Evolutionary conservation across 2,113 vertebrate genomes (phyloP).

Genomic region (Nymphicus hollandicus): DNA sequence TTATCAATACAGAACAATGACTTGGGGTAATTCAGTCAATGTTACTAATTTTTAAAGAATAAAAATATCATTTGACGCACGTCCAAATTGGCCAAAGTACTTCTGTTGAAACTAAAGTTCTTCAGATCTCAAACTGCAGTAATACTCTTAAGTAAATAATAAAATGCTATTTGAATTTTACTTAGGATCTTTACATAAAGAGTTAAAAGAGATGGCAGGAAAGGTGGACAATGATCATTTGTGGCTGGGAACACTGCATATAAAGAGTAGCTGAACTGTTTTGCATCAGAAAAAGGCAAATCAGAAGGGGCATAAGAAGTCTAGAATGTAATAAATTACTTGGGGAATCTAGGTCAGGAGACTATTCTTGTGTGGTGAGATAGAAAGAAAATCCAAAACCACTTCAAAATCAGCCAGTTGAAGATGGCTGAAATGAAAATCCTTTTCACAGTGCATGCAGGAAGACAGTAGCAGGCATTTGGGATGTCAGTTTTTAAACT

Average conservation of each 20-base stretch:
- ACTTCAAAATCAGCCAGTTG: neutral
- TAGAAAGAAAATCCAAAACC: neutral
- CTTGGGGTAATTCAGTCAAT: neutral
- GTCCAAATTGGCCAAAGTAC: neutral
- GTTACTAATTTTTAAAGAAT: neutral
- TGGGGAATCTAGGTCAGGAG: neutral
- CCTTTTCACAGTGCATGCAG: neutral
- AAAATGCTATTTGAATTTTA: neutral
- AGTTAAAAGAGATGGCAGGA: neutral
- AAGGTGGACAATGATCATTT: neutral
- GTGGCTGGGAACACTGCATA: neutral
- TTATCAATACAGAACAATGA: neutral
- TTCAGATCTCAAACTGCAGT: neutral
- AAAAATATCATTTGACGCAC: neutral
- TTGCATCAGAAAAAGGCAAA: neutral
- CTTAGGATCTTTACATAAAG: neutral
- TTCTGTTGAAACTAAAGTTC: neutral
- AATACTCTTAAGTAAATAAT: neutral
- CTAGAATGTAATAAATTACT: slow-evolving; percentile 27
- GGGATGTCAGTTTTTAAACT: neutral
- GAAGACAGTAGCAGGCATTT: neutral
- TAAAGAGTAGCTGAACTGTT: neutral
- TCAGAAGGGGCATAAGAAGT: neutral
- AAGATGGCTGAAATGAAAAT: neutral
- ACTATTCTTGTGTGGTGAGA: neutral